Base-by-base conservation (phyloP, 2,113 vertebrate species). In the Tachysurus fulvidraco region DNA sequence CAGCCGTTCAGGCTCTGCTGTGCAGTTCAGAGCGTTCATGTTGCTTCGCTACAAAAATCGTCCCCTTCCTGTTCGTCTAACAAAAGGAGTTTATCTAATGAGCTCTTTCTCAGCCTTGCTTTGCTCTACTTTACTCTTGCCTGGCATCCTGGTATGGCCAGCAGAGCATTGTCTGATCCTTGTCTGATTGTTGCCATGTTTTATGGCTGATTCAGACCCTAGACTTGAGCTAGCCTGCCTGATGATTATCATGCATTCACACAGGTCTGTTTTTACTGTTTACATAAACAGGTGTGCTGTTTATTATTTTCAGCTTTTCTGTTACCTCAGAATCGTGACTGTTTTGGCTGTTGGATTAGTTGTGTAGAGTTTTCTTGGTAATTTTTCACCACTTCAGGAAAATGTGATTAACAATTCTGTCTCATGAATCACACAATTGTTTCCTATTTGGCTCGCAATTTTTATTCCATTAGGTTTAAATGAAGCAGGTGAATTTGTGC, bases 1-100 rank as follows among this genome's bases (percentile, higher is more conserved):
- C 77, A 84, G 67, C 16, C 71, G 59, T 83, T 88, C 76, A 71
- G 87, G 59, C 81, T 25, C 36, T 14, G 80, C 60, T 65, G 28
- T 50, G 57, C 46, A 41, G 25, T 64, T 80, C 57, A 12, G 85
- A 55, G 44, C 30, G 44, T 84, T 73, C 59, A 21, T 44, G 41
- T n/a, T 62, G 74, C 76, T 83, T 71, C 50, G 74, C 54, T 80
- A 55, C 44, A 62, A 46, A 8, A 30, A 54, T 36, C 11, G 55
- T 55, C 64, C 21, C 10, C 6, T 54, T 69, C 36, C 25, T 87
- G 50, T 44, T 44, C 10, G 46, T 17, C 44, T 69, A 50, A 46
- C 23, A 64, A n/a, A 2, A 44, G 28, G 25, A 73, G 57, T 41
- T 19, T 55, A 23, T 86, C 65, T 89, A 81, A 87, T 82, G 36